Evolutionary conservation across 2,113 vertebrate species (phyloP).

Genomic region (Microcebus griseorufus): DNA sequence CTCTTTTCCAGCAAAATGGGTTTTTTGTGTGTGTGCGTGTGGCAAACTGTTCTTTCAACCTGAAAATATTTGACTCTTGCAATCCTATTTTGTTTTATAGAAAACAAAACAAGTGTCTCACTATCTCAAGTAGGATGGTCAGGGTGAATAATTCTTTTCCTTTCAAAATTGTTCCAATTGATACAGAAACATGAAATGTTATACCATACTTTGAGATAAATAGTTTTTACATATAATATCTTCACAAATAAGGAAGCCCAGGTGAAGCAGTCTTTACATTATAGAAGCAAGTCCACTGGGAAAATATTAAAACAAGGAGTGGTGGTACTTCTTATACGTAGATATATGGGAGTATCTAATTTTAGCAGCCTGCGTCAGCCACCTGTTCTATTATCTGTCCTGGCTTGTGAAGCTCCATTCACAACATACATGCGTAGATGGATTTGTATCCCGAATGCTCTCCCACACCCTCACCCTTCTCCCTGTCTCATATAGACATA

Average conservation of each 20-base stretch:
- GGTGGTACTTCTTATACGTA: neutral
- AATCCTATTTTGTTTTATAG: neutral
- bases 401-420: neutral
- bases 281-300: constrained; percentile 50
- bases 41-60: neutral
- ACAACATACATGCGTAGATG: neutral
- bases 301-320: constrained; percentile 47
- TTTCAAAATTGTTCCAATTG: constrained; percentile 47
- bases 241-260: neutral
- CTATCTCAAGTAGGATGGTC: neutral
- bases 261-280: constrained; percentile 52
- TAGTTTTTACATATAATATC: constrained; percentile 22
- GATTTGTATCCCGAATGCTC: neutral
- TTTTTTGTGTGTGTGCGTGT: neutral
- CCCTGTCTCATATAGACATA: neutral
- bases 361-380: neutral
- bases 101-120: neutral
- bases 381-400: constrained; percentile 19
- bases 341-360: constrained; percentile 38
- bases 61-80: constrained; percentile 30
- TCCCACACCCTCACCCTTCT: neutral
- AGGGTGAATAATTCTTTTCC: neutral
- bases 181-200: constrained; percentile 70
- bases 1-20: neutral
- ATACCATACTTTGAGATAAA: constrained; percentile 38